A percentile compares a stretch with the other conserved stretches of the same genome.
phyloP scores from a whole-genome alignment of 2,113 vertebrate genomes.

The Sorex fumeus region DNA sequence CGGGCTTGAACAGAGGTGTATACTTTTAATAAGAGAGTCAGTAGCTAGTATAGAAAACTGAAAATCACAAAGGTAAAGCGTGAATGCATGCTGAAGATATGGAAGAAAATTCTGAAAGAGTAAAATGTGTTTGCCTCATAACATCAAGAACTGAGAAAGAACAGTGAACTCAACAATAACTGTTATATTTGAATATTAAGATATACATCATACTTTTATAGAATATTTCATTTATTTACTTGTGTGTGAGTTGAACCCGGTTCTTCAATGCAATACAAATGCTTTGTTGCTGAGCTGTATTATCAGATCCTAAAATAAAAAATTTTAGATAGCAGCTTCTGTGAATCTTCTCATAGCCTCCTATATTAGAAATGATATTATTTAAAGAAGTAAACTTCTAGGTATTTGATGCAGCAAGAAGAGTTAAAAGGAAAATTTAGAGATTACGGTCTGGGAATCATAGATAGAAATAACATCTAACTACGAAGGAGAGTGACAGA shows the following conservation, averaged over 20 bases:
- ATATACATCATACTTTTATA: background rate
- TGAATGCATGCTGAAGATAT: background rate
- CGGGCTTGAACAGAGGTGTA: background rate
- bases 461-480: background rate
- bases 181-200: background rate
- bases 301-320: no score
- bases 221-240: background rate
- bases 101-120: slow-evolving; percentile 11
- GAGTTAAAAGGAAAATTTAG: background rate
- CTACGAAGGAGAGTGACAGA: background rate
- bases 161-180: background rate
- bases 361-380: slow-evolving; percentile 13
- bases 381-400: background rate
- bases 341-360: background rate
- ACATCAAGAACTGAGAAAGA: background rate
- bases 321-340: background rate
- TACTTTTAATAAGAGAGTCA: slow-evolving; percentile 1
- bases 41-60: background rate
- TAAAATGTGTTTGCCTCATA: background rate
- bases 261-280: no score
- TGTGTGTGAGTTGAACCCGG: no score
- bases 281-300: no score
- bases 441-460: background rate
- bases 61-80: background rate
- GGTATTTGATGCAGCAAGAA: slow-evolving; percentile 15